A percentile compares a stretch with the other conserved stretches of the same genome.
Evolutionary conservation across 2,888 invertebrate species (phyloP).

Genomic region (Colletes collaris): DNA sequence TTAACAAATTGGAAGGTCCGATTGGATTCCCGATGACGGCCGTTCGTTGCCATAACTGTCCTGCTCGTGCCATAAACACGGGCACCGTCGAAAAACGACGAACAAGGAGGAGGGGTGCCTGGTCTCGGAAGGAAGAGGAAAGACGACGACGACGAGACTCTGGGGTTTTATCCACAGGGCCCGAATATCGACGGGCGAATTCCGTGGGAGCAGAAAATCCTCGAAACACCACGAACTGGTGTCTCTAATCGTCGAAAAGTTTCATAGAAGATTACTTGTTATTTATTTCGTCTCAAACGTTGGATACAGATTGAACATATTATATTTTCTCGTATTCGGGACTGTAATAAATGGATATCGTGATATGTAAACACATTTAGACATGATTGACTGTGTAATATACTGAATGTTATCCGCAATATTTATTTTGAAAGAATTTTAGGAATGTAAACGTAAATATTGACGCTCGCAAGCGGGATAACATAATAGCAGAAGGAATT

Average conservation of each 20-base stretch:
- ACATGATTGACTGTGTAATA: no score
- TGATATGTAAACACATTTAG: no score
- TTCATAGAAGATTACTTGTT: no score
- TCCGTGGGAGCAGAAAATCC: not conserved
- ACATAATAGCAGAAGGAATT: no score
- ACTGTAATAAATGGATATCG: no score
- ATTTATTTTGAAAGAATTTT: no score
- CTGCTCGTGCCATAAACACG: constrained; percentile 76
- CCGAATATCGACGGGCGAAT: constrained; percentile 8
- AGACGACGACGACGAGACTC: not conserved
- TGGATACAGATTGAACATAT: no score
- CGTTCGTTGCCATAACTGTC: constrained; percentile 80
- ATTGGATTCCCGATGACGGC: constrained; percentile 69
- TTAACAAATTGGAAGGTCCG: constrained; percentile 77
- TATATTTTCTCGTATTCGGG: no score
- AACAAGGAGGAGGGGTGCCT: constrained; percentile 21
- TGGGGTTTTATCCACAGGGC: not conserved
- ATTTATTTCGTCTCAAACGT: no score
- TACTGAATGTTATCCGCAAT: no score
- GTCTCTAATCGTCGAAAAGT: not conserved
- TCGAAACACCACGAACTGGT: not conserved
- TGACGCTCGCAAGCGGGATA: no score
- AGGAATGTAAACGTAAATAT: no score
- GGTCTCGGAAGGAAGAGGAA: not conserved
- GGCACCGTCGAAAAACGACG: constrained; percentile 41